These are phyloP conservation scores for Acrocephalus kingi DNA, from an alignment of 2,113 vertebrate genomes.

Conservation along the genomic window DNA sequence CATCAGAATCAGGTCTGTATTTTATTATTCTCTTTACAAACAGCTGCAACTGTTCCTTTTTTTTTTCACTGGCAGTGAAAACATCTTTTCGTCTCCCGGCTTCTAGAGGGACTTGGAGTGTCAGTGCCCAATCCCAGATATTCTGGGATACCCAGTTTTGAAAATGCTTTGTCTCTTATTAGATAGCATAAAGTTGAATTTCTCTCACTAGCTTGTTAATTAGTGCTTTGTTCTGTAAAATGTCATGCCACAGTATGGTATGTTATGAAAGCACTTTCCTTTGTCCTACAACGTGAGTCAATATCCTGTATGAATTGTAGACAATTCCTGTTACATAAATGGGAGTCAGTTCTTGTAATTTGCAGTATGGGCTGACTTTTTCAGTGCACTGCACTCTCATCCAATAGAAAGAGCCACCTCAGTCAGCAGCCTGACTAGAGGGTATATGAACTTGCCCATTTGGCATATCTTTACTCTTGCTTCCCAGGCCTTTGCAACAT, in stretches of 20 bases:
- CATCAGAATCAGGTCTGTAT: not conserved
- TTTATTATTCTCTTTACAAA: not conserved
- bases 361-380: not conserved
- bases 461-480: not conserved
- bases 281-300: slow-evolving; percentile 56
- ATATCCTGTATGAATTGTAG: slow-evolving; percentile 54
- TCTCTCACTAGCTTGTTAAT: not conserved
- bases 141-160: not conserved
- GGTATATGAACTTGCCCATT: not conserved
- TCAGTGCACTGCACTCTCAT: not conserved
- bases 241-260: not conserved
- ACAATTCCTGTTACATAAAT: slow-evolving; percentile 63
- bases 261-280: slow-evolving; percentile 45
- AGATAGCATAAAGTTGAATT: not conserved
- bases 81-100: not conserved
- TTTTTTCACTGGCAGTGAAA: not conserved
- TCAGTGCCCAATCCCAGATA: not conserved
- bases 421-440: not conserved
- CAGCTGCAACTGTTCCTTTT: not conserved
- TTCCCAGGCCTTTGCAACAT: not conserved
- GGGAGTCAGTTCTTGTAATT: slow-evolving; percentile 34
- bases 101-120: not conserved
- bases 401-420: not conserved
- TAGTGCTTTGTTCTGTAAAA: slow-evolving; percentile 20
- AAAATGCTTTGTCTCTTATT: not conserved